Base-by-base conservation (phyloP, 2,888 invertebrate genomes). In the Leucania comma region DNA sequence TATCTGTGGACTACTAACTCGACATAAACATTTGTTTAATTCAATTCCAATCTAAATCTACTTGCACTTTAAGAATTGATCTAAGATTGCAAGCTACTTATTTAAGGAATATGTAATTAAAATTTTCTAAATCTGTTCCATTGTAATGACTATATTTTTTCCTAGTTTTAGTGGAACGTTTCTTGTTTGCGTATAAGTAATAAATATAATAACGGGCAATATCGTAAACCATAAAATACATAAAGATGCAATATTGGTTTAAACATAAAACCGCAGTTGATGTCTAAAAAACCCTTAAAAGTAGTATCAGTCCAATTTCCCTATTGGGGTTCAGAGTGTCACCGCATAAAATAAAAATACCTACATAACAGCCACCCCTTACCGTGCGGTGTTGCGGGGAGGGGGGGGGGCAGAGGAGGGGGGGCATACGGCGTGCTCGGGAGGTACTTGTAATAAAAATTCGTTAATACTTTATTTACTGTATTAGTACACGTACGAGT, bases 281-380 rank as follows among this genome's bases (percentile, higher is more conserved):
- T 93, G 91, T 92, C 93, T 91, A 92, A 95, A 94, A 94, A 93
- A 91, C 92, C 92, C 91, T 95, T 93, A 94, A 94, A 95, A 94
- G 92, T 94, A 94, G 93, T 94, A 95, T 93, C 93, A 94, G 93
- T 94, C 94, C 95, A 95, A 95, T 95, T 95, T 95, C 93, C 94
- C 93, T 94, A 95, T 93, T 92, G 93, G 91, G 82, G 92, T 91
- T 91, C 90, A 89, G 91, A 90, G 93, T 94, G 94, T 94, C 93
- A 93, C 92, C 90, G 93, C 92, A 91, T 94, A 94, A 94, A 95
- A 94, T 94, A 95, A 95, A 95, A 95, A 94, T 92, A 93, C 91
- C 92, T 90, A 92, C 91, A 90, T 93, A 92, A 93, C 92, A 91
- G 89, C 91, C 93, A 87, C 93, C 92, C 92, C 85, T 82, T 72